Conservation (phyloP, 2,888 invertebrate genomes). For the Drosophila demipolita region DNA sequence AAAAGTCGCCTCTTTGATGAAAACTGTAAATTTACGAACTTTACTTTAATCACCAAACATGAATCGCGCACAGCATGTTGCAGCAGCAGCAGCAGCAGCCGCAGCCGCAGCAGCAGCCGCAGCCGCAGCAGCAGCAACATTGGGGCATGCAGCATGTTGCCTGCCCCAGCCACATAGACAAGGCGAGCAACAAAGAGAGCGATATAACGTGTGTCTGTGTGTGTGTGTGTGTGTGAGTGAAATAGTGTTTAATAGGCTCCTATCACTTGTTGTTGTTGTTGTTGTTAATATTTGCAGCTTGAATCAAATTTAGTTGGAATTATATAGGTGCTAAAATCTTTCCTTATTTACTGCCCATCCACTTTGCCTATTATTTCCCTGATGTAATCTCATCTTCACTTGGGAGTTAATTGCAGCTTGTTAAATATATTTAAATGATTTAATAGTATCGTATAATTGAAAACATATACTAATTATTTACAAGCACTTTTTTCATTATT, state of each 20-base stretch:
- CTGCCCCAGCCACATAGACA: slow-evolving; percentile 4
- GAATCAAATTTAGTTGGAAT: slow-evolving; percentile 32
- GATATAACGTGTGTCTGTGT: neutral
- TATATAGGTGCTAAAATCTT: slow-evolving; percentile 36
- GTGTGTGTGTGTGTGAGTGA: neutral
- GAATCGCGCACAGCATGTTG: slow-evolving; percentile 83
- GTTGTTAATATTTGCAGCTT: slow-evolving; percentile 45
- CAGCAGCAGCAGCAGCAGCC: slow-evolving; percentile 63
- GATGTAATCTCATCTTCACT: neutral
- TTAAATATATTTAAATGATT: neutral
- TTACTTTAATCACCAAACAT: slow-evolving; percentile 84
- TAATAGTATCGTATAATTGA: neutral
- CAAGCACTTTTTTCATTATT: neutral
- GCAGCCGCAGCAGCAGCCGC: slow-evolving; percentile 29
- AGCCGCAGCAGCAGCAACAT: slow-evolving; percentile 24
- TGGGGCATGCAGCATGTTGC: slow-evolving; percentile 14
- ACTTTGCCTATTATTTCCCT: slow-evolving; percentile 6
- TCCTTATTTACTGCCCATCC: slow-evolving; percentile 33
- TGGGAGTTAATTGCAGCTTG: neutral
- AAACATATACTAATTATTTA: neutral
- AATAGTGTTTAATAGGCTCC: slow-evolving; percentile 8
- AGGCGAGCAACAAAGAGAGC: neutral
- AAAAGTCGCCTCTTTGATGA: slow-evolving; percentile 82
- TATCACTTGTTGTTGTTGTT: slow-evolving; percentile 35
- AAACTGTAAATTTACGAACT: slow-evolving; percentile 84